Percentiles rank a stretch among this genome's conserved stretches.
These are phyloP conservation scores for Agrilus biguttatus DNA, from an alignment of 2,888 invertebrate species.

Conservation along the genomic window DNA sequence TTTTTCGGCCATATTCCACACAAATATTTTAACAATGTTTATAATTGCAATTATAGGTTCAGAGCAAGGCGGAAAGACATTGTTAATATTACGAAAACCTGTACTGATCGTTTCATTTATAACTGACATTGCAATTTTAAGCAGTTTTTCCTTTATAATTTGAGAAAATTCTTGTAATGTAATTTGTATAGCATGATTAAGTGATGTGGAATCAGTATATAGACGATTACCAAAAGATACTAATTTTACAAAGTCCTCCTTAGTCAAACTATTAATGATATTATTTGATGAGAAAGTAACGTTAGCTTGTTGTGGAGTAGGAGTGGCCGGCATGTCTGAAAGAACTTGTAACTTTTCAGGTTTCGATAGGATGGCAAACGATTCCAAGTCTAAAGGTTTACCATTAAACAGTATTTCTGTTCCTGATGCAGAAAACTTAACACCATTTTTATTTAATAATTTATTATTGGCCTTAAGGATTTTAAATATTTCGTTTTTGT, in stretches of 20 bases:
- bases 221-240: neutral
- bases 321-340: conserved; percentile 7
- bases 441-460: conserved; percentile 35
- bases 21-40: conserved; percentile 5
- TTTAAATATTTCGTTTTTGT: conserved; percentile 42
- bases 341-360: conserved; percentile 14
- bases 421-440: conserved; percentile 17
- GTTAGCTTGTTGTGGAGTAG: neutral
- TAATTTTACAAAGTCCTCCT: neutral
- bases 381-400: conserved; percentile 16
- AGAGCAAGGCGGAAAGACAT: conserved; percentile 2
- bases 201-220: neutral
- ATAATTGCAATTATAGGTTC: conserved; percentile 3
- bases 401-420: conserved; percentile 22
- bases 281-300: too few species aligned
- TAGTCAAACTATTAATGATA: too few species aligned
- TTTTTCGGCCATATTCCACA: conserved; percentile 4
- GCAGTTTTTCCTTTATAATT: conserved; percentile 6
- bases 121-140: conserved; percentile 5
- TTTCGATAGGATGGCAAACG: conserved; percentile 16
- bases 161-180: conserved; percentile 2
- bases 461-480: conserved; percentile 39
- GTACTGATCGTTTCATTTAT: neutral
- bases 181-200: neutral
- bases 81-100: neutral